phyloP scores from a whole-genome alignment of 2,797 vertebrate genomes.

The Alosa sapidissima region DNA sequence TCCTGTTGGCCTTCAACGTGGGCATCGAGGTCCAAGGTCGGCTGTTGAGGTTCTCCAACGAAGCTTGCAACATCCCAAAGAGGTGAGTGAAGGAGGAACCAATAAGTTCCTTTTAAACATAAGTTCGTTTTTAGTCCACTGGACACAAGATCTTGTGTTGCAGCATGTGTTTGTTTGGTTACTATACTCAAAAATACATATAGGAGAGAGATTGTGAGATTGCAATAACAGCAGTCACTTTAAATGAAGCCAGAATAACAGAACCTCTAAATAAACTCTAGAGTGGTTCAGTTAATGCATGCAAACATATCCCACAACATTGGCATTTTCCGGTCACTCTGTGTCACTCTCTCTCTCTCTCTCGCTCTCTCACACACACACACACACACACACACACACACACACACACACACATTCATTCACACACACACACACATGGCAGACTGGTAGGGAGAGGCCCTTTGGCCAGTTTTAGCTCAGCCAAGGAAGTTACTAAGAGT shows the following conservation, averaged over 20 bases:
- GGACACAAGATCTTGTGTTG: background rate
- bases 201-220: constrained; percentile 2
- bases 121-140: background rate
- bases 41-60: constrained; percentile 85
- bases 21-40: constrained; percentile 87
- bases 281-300: background rate
- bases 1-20: constrained; percentile 85
- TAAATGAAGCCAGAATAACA: background rate
- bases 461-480: constrained; percentile 46
- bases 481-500: constrained; percentile 44
- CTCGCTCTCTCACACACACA: background rate
- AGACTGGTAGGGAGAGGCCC: constrained; percentile 39
- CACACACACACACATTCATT: constrained; percentile 1
- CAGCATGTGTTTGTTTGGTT: background rate
- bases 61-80: constrained; percentile 84
- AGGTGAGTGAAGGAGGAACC: constrained; percentile 66
- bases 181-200: background rate
- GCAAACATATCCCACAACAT: background rate
- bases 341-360: background rate
- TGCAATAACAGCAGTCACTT: background rate
- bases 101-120: constrained; percentile 1
- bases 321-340: background rate
- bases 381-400: background rate
- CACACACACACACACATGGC: background rate
- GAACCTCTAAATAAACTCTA: background rate